Percentiles rank a stretch among this genome's conserved stretches.
phyloP scores from a whole-genome alignment of 2,888 invertebrate genomes.

The Taphrorychus bicolor region DNA sequence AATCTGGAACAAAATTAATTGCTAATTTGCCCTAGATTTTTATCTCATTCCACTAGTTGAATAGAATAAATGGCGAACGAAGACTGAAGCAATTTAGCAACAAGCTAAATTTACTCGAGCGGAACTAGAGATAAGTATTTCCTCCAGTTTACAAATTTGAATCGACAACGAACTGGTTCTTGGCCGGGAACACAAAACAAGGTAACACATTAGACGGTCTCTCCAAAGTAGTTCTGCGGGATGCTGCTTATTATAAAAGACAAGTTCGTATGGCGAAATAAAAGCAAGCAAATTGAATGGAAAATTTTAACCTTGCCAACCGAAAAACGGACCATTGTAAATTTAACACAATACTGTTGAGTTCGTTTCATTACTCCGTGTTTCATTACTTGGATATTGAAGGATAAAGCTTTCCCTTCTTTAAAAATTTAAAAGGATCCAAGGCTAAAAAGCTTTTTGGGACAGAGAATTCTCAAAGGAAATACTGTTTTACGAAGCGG shows the following conservation, averaged over 20 bases:
- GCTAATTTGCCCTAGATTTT: slow-evolving; percentile 3
- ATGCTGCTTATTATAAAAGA: neutral
- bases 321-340: neutral
- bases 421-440: slow-evolving; percentile 22
- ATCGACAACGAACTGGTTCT: slow-evolving; percentile 5
- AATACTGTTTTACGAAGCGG: slow-evolving; percentile 18
- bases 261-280: neutral
- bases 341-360: neutral
- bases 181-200: neutral
- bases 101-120: slow-evolving; percentile 15
- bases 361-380: slow-evolving; percentile 3
- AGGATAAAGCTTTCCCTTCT: slow-evolving; percentile 12
- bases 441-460: slow-evolving; percentile 18
- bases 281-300: neutral
- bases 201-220: neutral
- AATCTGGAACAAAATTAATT: neutral
- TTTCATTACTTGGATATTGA: neutral
- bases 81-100: slow-evolving; percentile 11
- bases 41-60: slow-evolving; percentile 4
- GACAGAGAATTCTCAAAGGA: slow-evolving; percentile 24
- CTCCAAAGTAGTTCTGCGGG: neutral
- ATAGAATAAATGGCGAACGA: neutral
- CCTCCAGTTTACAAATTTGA: slow-evolving; percentile 4
- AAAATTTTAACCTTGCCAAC: neutral
- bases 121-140: slow-evolving; percentile 22